Evolutionary conservation across 2,888 invertebrate genomes (phyloP).

Genomic region (Xanthorhoe designata): DNA sequence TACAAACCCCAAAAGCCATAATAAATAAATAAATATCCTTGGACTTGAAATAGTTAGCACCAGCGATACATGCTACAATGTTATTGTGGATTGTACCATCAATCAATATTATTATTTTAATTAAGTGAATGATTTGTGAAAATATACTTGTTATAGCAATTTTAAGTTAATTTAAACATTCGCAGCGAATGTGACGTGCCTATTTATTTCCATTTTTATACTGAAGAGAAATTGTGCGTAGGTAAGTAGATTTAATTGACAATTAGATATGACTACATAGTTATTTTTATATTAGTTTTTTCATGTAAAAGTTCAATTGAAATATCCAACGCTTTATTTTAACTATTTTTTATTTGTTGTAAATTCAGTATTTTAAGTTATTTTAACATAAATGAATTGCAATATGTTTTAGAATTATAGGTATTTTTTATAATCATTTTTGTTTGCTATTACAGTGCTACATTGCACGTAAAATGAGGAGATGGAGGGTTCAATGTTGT

Average conservation of each 20-base stretch:
- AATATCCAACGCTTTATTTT: slow-evolving; percentile 49
- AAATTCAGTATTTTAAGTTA: slow-evolving; percentile 77
- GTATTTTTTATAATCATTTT: slow-evolving; percentile 42
- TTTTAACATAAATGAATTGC: slow-evolving; percentile 63
- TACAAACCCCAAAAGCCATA: slow-evolving; percentile 80
- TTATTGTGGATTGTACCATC: slow-evolving; percentile 74
- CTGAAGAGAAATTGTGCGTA: slow-evolving; percentile 72
- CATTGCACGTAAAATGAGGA: background rate
- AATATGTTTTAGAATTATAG: slow-evolving; percentile 71
- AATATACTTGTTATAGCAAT: slow-evolving; percentile 50
- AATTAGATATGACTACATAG: slow-evolving; percentile 69
- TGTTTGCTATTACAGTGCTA: slow-evolving; percentile 32
- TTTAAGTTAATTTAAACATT: slow-evolving; percentile 72
- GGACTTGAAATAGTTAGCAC: slow-evolving; percentile 52
- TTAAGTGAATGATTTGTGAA: slow-evolving; percentile 30
- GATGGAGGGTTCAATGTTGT: background rate
- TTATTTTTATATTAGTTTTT: slow-evolving; percentile 49
- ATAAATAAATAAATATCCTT: background rate
- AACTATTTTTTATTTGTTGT: slow-evolving; percentile 66
- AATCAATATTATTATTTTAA: slow-evolving; percentile 41
- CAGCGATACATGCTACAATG: slow-evolving; percentile 69
- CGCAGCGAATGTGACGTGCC: slow-evolving; percentile 77
- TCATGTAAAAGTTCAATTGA: slow-evolving; percentile 56
- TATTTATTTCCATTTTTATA: slow-evolving; percentile 80
- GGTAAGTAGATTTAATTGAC: slow-evolving; percentile 70